Base-by-base conservation (phyloP, 1,140 invertebrate genomes). In the Dinoponera quadriceps region DNA sequence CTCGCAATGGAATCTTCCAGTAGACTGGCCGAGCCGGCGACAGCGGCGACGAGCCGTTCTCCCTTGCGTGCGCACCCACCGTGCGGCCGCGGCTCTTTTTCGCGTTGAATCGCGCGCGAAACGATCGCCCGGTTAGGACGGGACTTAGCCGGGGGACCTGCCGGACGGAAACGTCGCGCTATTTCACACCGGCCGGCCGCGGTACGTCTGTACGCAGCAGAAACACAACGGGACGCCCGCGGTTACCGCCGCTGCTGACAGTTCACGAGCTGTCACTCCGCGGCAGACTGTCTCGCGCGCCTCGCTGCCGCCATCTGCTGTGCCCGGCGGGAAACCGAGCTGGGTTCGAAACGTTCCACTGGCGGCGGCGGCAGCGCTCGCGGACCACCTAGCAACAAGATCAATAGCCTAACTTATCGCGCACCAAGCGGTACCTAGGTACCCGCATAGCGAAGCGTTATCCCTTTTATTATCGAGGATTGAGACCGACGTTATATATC, bases 1-100 rank as follows among this genome's bases (percentile, higher is more conserved):
- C 89, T 93, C 92, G 93, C 93, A 93, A 92, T 93, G 92, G 93
- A 93, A 93, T 93, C 93, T 93, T 93, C 93, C 92, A 93, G 92
- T 91, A 93, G 93, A 93, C 93, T 93, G 92, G 91, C 91, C 88
- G 92, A 91, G 90, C 92, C 91, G 90, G 91, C 83, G 86, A 91
- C 90, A 85, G 91, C 90, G 90, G 90, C 91, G 90, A 91, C 88
- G 85, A 92, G 92, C 91, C 85, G 90, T 93, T 93, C 92, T 90
- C 86, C 88, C 83, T 89, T 89, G 87, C 92, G 91, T 92, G 88
- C 91, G 91, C 91, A 91, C 91, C 90, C 91, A 89, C 85, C 85
- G 73, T 88, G 83, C 78, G 62, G 62, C 29, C 29, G 74, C 57
- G 69, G 69, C 69, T 72, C 60, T 73, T 73, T 72, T 25, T 59